Conservation (phyloP, 2,797 vertebrate species). For the Coregonus ussuriensis region DNA sequence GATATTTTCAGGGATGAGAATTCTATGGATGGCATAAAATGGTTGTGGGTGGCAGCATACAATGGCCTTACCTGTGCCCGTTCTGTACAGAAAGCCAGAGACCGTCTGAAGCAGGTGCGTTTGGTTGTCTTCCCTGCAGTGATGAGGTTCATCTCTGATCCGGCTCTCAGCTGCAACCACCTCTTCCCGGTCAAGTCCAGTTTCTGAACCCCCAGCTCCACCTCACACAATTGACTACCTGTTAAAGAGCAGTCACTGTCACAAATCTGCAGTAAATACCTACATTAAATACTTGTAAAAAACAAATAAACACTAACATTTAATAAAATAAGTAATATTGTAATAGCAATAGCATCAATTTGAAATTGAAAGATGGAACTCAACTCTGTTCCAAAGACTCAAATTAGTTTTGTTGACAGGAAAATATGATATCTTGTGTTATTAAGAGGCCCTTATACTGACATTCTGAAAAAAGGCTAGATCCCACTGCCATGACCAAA, state of each 20-base stretch:
- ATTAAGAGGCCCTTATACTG: conserved; percentile 30
- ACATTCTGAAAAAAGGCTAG: conserved; percentile 17
- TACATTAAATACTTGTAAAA: background rate
- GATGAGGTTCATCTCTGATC: conserved; percentile 82
- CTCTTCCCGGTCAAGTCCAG: conserved; percentile 69
- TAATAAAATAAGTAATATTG: background rate
- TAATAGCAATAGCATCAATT: background rate
- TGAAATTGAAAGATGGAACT: background rate
- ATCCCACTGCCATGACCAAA: background rate
- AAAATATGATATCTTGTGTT: conserved; percentile 24
- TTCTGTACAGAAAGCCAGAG: conserved; percentile 71
- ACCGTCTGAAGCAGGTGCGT: conserved; percentile 77
- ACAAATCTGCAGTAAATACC: conserved; percentile 15
- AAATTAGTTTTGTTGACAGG: conserved; percentile 21
- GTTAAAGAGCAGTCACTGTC: conserved; percentile 34
- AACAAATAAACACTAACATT: background rate
- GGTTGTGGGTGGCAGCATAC: background rate
- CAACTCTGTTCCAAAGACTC: background rate
- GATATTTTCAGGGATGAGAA: background rate
- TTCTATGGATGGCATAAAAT: background rate
- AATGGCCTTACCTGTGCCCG: conserved; percentile 73
- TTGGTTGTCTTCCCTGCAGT: conserved; percentile 65
- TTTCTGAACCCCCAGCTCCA: conserved; percentile 73
- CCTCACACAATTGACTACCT: conserved; percentile 57
- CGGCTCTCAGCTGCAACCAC: conserved; percentile 69